Evolutionary conservation across 2,888 invertebrate genomes (phyloP), one percentile per base, ranked within the genome.

Genomic region (Oscheius sp.): DNA sequence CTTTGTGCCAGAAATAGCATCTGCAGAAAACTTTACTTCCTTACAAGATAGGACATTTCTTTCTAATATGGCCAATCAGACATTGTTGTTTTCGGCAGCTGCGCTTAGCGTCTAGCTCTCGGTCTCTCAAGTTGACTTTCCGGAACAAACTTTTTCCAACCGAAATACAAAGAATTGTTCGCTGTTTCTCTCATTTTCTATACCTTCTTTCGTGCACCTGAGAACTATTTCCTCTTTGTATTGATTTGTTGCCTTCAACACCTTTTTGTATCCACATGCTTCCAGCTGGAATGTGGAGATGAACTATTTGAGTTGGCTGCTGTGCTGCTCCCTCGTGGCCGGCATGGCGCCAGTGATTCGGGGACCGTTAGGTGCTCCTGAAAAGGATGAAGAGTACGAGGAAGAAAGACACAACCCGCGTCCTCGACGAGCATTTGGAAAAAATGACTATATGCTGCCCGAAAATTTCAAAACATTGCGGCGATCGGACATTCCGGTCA

Each of bases 401-500:
- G 71, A 72, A n/a, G 51, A 60, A n/a, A 51, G 21, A 21, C 68
- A 32, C 55, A 21, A 55, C 7, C 50, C 50, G 2, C 59, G 78
- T 37, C 55, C 75, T 10, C 72, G 79, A 50, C 62, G 83, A 2
- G 85, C 84, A 1, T 84, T 85, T 63, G 84, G 84, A 7, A 71
- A 75, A n/a, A 81, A 82, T 33, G 86, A 87, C 65, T 87, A 86
- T 58, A 65, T 87, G 51, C 75, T 87, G 37, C 87, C 87, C 29
- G 85, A 86, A 60, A 87, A 86, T 71, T 86, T 86, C 76, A 80
- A 81, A 59, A 83, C 84, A 0, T 73, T 86, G 7, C 71, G 85
- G 42, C 55, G 88, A 32, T 84, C 84, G 57, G 87, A 87, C 66
- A 86, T 88, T 58, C 87, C 87, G 11, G 87, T 88, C 5, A 87